Base-by-base conservation (phyloP, 2,888 invertebrate genomes). In the Drosophila cracens region DNA sequence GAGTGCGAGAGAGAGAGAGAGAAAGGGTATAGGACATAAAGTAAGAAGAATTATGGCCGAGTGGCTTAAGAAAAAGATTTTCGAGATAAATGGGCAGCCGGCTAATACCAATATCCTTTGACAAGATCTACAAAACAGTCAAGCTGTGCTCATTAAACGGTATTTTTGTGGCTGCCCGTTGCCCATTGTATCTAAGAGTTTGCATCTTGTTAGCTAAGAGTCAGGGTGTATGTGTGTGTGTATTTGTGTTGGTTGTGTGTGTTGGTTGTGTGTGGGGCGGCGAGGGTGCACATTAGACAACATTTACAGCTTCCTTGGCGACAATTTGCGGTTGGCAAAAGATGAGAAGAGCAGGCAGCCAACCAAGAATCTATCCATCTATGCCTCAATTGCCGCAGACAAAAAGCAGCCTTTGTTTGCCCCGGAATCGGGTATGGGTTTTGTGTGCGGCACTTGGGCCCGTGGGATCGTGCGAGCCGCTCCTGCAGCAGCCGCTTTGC, bases 141-240 rank as follows among this genome's bases (percentile, higher is more conserved):
- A 91, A 89, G 92, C 91, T 92, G 92, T 86, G 91, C 91, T 91
- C 92, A 89, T 91, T 90, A 92, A 92, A 92, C 89, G 91, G 90
- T 89, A 91, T 91, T 91, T 91, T 87, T 90, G 89, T 87, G 79
- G 84, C 56, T 57, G 48, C 53, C 49, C 51, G 46, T 43, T 61
- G 49, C 58, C 76, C 72, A 81, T 85, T 77, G 80, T 81, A 86
- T 89, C 82, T 89, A 68, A 80, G 69, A 80, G 74, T 74, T 76
- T 86, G 86, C 89, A 89, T 90, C 88, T 91, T 86, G 87, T 89
- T 90, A 87, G 82, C 85, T 73, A 66, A 70, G 65, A 68, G 69
- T 59, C 63, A 49, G 60, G 48, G 56, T 40, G 69, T 38, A 64
- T 21, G 27, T 57, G 52, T 53, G 57, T 25, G 46, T 68, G 29